A percentile compares a stretch with the other conserved stretches of the same genome.
phyloP scores from a whole-genome alignment of 1,140 invertebrate species.

The Phymorhynchus buccinoides region DNA sequence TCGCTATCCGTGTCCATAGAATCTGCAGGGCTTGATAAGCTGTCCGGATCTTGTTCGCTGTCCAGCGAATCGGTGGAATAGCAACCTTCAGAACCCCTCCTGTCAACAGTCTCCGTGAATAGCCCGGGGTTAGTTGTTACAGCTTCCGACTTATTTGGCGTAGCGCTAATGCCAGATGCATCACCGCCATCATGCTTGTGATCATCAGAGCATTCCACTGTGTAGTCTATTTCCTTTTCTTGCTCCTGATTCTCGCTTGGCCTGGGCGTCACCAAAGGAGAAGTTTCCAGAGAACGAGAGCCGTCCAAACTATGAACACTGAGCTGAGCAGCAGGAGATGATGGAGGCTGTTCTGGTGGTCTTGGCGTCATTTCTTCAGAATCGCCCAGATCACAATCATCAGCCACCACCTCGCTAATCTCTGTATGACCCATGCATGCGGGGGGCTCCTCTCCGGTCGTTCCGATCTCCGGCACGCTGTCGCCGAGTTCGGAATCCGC shows the following conservation, averaged over 20 bases:
- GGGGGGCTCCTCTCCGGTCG: neutral
- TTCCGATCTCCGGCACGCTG: neutral
- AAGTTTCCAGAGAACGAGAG: neutral
- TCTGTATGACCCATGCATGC: neutral
- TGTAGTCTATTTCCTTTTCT: neutral
- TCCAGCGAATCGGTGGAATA: slow-evolving; percentile 54
- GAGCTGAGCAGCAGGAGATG: neutral
- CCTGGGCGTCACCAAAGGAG: neutral
- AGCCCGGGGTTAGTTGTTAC: neutral
- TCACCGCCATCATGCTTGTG: neutral
- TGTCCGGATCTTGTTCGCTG: neutral
- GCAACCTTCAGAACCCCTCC: slow-evolving; percentile 28
- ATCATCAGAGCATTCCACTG: neutral
- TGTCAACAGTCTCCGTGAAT: neutral
- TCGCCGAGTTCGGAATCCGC: neutral
- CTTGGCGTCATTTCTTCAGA: neutral
- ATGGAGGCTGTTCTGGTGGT: neutral
- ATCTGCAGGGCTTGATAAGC: neutral
- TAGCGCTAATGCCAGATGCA: neutral
- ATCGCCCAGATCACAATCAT: neutral
- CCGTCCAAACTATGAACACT: neutral
- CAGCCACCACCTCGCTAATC: neutral
- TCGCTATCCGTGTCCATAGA: neutral
- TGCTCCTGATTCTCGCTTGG: neutral
- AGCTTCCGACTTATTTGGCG: no score